These are phyloP conservation scores for Sander vitreus DNA, from an alignment of 2,113 vertebrate genomes.

Conservation along the genomic window DNA sequence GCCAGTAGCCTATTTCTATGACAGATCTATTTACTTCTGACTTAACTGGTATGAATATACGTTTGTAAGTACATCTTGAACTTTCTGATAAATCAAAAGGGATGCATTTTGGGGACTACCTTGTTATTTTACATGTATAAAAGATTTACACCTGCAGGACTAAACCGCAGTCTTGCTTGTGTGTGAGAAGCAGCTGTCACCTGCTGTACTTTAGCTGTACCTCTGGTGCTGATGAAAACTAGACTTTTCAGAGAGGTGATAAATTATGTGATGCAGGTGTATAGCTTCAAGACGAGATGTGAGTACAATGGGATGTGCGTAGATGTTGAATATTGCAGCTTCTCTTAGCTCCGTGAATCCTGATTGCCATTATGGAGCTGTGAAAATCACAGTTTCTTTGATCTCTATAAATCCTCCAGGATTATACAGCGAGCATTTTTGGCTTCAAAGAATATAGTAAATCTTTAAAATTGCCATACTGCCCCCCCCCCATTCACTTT, in stretches of 20 bases:
- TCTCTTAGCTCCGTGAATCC: neutral
- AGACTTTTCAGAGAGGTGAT: neutral
- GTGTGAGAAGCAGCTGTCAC: neutral
- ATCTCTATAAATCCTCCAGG: slow-evolving; percentile 19
- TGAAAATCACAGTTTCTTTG: slow-evolving; percentile 21
- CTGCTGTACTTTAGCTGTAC: neutral
- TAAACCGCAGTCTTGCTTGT: neutral
- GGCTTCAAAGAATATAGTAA: slow-evolving; percentile 1
- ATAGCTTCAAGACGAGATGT: neutral
- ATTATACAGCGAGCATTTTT: neutral
- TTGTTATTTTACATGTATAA: neutral
- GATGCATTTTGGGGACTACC: neutral
- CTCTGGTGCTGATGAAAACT: neutral
- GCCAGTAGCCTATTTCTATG: neutral
- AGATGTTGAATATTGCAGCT: slow-evolving; percentile 12
- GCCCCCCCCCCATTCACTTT: too few species aligned
- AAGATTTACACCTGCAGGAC: neutral
- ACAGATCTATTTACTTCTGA: neutral
- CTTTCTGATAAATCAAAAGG: neutral
- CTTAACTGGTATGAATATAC: neutral
- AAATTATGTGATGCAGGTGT: neutral
- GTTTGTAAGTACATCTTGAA: neutral
- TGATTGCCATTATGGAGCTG: slow-evolving; percentile 10
- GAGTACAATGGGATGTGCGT: neutral
- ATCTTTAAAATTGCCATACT: neutral